phyloP scores from a whole-genome alignment of 1,140 invertebrate species.

The Maconellicoccus hirsutus region DNA sequence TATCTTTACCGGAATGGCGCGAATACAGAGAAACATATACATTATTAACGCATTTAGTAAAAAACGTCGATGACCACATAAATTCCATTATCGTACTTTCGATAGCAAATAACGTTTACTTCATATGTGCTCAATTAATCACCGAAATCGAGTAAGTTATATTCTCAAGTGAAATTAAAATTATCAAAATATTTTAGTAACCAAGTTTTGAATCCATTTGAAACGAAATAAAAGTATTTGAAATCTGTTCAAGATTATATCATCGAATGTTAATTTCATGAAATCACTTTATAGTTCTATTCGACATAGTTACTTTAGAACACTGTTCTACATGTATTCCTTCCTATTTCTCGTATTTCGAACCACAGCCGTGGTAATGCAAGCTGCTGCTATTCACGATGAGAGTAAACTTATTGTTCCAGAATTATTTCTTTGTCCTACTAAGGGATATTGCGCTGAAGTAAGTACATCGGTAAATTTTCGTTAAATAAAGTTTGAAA shows the following conservation, averaged over 20 bases:
- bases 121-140: conserved; percentile 32
- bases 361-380: conserved; percentile 30
- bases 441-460: conserved; percentile 31
- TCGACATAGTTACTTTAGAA: conserved; percentile 29
- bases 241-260: too few species aligned
- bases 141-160: conserved; percentile 32
- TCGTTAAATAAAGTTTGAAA: neutral
- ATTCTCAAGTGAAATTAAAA: too few species aligned
- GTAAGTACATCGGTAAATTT: conserved; percentile 24
- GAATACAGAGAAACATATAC: conserved; percentile 31
- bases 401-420: conserved; percentile 30
- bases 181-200: too few species aligned
- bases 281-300: conserved; percentile 27
- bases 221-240: too few species aligned
- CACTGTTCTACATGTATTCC: conserved; percentile 31
- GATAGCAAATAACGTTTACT: conserved; percentile 32
- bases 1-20: conserved; percentile 28
- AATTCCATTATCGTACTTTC: conserved; percentile 31
- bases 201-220: too few species aligned
- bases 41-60: conserved; percentile 29
- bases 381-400: conserved; percentile 30
- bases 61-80: conserved; percentile 31
- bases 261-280: neutral
- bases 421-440: conserved; percentile 31
- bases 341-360: conserved; percentile 30